These are phyloP conservation scores for Eristalis tenax DNA, from an alignment of 2,888 invertebrate species.

Conservation along the genomic window DNA sequence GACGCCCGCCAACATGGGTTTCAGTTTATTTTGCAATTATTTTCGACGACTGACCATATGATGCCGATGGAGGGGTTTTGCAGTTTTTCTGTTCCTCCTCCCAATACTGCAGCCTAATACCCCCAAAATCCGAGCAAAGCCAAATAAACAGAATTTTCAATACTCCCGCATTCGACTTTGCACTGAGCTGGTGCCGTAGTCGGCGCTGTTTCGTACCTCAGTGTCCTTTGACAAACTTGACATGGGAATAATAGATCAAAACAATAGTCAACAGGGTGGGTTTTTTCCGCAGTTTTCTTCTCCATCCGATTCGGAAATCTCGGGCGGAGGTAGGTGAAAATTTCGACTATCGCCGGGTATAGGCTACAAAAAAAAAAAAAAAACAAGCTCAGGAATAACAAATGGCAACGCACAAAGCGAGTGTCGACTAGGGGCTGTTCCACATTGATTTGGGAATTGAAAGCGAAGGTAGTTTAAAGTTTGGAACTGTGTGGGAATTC, in stretches of 20 bases:
- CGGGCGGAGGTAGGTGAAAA: not conserved
- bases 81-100: not conserved
- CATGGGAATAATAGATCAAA: not conserved
- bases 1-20: constrained; percentile 1
- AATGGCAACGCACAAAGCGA: not conserved
- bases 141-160: constrained; percentile 22
- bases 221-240: not conserved
- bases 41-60: constrained; percentile 39
- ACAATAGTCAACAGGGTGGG: not conserved
- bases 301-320: not conserved
- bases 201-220: not conserved
- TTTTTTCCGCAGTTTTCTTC: not conserved
- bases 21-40: constrained; percentile 54
- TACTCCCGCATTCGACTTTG: constrained; percentile 1
- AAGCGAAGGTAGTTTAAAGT: not conserved
- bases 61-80: not conserved
- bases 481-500: not conserved
- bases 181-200: not conserved
- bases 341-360: not conserved
- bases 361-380: not conserved
- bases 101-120: not conserved
- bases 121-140: constrained; percentile 4
- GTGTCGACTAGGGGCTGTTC: not conserved
- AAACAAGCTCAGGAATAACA: not conserved
- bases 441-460: not conserved